phyloP scores from a whole-genome alignment of 2,888 invertebrate genomes.

The Maniola hyperantus region DNA sequence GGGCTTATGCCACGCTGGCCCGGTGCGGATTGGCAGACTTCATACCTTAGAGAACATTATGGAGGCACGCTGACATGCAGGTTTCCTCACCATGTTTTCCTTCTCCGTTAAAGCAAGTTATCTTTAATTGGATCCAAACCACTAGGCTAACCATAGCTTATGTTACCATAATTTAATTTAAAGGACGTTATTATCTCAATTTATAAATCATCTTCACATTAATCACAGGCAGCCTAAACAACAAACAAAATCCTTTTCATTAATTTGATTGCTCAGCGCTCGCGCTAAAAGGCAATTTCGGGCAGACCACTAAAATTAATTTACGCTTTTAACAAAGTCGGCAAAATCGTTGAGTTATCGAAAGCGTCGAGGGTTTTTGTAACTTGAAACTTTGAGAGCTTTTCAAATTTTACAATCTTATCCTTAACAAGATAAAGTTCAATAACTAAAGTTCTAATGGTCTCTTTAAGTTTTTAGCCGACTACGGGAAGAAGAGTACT shows the following conservation, averaged over 20 bases:
- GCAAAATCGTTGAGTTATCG: conserved; percentile 56
- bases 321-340: conserved; percentile 60
- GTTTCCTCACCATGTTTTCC: no score
- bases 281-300: conserved; percentile 47
- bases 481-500: no score
- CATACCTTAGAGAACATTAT: no score
- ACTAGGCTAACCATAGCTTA: no score
- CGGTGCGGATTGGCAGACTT: no score
- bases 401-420: conserved; percentile 6
- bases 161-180: background rate
- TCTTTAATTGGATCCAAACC: no score
- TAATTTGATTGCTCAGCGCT: conserved; percentile 34
- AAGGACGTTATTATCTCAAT: background rate
- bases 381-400: background rate
- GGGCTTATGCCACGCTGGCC: no score
- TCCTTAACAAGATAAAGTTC: conserved; percentile 1
- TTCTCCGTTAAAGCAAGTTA: no score
- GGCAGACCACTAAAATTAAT: conserved; percentile 52
- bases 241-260: conserved; percentile 28
- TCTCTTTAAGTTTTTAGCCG: no score
- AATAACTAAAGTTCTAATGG: background rate
- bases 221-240: conserved; percentile 1
- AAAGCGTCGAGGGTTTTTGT: conserved; percentile 43
- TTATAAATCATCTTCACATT: conserved; percentile 4
- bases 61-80: no score